phyloP scores from a whole-genome alignment of 2,888 invertebrate species.

The Caenorhabditis auriculariae region DNA sequence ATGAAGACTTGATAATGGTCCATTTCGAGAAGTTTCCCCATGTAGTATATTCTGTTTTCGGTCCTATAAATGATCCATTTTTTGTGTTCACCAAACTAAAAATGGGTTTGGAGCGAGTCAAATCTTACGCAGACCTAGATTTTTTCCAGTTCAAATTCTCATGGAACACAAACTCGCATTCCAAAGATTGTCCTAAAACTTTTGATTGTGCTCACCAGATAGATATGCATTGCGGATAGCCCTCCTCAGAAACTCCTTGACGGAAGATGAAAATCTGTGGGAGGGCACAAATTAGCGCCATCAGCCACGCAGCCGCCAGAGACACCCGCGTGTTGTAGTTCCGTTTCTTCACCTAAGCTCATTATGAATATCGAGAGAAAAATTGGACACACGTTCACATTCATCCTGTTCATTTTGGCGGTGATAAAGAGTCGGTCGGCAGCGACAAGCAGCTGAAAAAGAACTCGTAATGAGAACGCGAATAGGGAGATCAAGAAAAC shows the following conservation, averaged over 20 bases:
- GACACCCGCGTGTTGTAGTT: conserved; percentile 36
- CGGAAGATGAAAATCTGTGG: conserved; percentile 44
- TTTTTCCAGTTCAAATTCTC: too few species aligned
- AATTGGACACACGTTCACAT: conserved; percentile 18
- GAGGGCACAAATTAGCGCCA: conserved; percentile 40
- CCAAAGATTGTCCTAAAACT: too few species aligned
- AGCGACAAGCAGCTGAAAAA: conserved; percentile 38
- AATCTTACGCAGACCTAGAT: too few species aligned
- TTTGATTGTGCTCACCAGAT: conserved; percentile 38
- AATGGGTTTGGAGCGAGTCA: too few species aligned
- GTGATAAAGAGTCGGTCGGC: conserved; percentile 44
- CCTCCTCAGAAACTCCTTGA: conserved; percentile 15
- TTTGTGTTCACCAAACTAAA: too few species aligned
- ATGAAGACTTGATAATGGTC: background rate
- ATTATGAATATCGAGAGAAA: too few species aligned
- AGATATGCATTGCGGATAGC: conserved; percentile 41
- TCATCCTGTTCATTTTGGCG: conserved; percentile 36
- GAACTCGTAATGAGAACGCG: background rate
- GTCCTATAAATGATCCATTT: too few species aligned
- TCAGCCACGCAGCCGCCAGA: conserved; percentile 34
- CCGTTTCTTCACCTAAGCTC: conserved; percentile 20
- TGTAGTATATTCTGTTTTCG: too few species aligned
- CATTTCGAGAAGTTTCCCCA: too few species aligned
- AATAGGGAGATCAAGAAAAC: too few species aligned
- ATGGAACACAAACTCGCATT: too few species aligned